Evolutionary conservation across 2,797 vertebrate species (phyloP).

Genomic region (Sebastes trivittatus): DNA sequence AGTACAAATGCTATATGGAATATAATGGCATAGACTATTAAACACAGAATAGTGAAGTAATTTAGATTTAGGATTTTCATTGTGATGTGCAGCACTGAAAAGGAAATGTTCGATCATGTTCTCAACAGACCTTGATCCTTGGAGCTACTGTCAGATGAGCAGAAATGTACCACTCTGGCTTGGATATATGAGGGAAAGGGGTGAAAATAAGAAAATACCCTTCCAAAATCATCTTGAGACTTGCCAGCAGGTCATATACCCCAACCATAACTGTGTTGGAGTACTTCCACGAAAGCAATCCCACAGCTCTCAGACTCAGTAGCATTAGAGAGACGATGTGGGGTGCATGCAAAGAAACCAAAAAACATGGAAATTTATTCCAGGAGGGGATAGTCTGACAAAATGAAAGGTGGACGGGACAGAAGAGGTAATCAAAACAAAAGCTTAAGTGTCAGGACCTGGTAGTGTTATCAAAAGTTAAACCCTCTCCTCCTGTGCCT

Average conservation of each 20-base stretch:
- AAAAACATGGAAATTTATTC: constrained; percentile 18
- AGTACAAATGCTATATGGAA: not conserved
- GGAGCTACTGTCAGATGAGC: not conserved
- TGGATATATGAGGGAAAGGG: not conserved
- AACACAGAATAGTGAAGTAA: not conserved
- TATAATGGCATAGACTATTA: not conserved
- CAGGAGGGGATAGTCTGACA: not conserved
- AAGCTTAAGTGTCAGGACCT: constrained; percentile 12
- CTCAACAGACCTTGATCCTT: not conserved
- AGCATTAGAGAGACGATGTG: constrained; percentile 18
- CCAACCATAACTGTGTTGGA: constrained; percentile 14
- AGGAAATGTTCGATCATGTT: not conserved
- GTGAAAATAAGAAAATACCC: constrained; percentile 4
- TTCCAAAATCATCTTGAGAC: constrained; percentile 21
- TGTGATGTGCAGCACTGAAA: not conserved
- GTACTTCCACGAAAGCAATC: constrained; percentile 40
- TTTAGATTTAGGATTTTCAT: not conserved
- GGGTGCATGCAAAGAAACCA: constrained; percentile 18
- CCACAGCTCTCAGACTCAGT: constrained; percentile 14
- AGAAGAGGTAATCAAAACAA: constrained; percentile 27
- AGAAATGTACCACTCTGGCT: not conserved
- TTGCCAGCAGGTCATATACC: constrained; percentile 13
- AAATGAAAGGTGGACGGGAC: not conserved
- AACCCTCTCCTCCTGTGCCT: not conserved
- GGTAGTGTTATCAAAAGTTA: not conserved